phyloP scores from a whole-genome alignment of 2,888 invertebrate genomes.

The Eristalis pertinax region DNA sequence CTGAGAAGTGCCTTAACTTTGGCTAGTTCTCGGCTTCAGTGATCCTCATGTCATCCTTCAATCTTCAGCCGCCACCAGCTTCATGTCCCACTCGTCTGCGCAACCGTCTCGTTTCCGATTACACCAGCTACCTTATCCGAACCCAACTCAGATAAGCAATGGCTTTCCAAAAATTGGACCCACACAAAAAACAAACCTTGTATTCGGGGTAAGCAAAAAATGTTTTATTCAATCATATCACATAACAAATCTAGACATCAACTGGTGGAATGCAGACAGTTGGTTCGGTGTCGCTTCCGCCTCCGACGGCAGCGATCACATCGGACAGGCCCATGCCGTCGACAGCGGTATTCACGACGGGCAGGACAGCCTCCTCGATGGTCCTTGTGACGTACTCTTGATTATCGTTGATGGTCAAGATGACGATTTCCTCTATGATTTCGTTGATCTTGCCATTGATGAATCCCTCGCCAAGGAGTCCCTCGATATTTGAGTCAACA shows the following conservation, averaged over 20 bases:
- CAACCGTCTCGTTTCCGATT: no score
- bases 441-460: conserved; percentile 77
- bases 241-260: conserved; percentile 2
- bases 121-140: no score
- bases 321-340: conserved; percentile 75
- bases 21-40: no score
- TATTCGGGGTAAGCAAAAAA: neutral
- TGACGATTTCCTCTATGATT: conserved; percentile 77
- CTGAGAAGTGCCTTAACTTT: no score
- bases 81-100: no score
- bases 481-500: conserved; percentile 76
- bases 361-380: conserved; percentile 73
- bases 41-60: no score
- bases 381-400: conserved; percentile 74
- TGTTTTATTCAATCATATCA: conserved; percentile 4
- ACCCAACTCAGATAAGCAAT: no score
- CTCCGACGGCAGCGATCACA: conserved; percentile 74
- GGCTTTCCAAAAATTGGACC: no score
- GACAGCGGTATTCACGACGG: conserved; percentile 75
- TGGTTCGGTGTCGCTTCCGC: conserved; percentile 66
- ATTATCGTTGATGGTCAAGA: conserved; percentile 77
- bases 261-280: conserved; percentile 46
- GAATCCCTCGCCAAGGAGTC: conserved; percentile 75
- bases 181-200: neutral
- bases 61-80: no score